A percentile compares a stretch with the other conserved stretches of the same genome.
Evolutionary conservation across 1,140 invertebrate species (phyloP).

Genomic region (Eriosoma lanigerum): DNA sequence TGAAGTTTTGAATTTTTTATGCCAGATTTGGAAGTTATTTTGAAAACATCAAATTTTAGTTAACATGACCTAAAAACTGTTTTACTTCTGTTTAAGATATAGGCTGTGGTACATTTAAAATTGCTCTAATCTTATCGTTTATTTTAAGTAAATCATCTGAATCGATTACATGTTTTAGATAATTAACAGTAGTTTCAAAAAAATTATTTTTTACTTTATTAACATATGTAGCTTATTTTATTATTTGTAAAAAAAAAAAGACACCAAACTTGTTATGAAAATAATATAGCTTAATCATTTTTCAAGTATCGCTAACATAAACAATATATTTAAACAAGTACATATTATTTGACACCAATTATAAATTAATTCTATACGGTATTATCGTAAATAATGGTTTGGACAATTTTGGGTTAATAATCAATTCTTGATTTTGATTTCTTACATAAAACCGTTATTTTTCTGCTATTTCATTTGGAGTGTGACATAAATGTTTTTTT

Average conservation of each 20-base stretch:
- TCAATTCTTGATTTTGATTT: not conserved
- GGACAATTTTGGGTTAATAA: too few species aligned
- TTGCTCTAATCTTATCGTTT: constrained; percentile 58
- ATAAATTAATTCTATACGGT: constrained; percentile 56
- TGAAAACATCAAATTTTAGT: constrained; percentile 61
- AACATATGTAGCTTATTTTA: constrained; percentile 58
- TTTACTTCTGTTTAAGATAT: constrained; percentile 57
- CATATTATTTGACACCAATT: too few species aligned
- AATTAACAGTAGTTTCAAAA: constrained; percentile 57
- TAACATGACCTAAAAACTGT: constrained; percentile 60
- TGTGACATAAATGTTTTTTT: not conserved
- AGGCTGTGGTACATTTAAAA: constrained; percentile 57
- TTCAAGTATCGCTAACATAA: too few species aligned
- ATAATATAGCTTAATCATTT: too few species aligned
- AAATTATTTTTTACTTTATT: constrained; percentile 58
- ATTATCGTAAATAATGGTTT: too few species aligned
- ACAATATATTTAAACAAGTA: too few species aligned
- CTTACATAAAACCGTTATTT: not conserved
- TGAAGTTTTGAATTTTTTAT: constrained; percentile 54
- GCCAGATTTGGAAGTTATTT: constrained; percentile 58
- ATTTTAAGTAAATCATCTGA: constrained; percentile 57
- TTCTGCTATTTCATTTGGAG: not conserved
- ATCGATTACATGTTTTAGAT: constrained; percentile 58
- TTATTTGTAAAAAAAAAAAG: too few species aligned
- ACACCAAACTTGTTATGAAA: too few species aligned